These are phyloP conservation scores for Atherix ibis DNA, from an alignment of 2,888 invertebrate species.

Conservation along the genomic window DNA sequence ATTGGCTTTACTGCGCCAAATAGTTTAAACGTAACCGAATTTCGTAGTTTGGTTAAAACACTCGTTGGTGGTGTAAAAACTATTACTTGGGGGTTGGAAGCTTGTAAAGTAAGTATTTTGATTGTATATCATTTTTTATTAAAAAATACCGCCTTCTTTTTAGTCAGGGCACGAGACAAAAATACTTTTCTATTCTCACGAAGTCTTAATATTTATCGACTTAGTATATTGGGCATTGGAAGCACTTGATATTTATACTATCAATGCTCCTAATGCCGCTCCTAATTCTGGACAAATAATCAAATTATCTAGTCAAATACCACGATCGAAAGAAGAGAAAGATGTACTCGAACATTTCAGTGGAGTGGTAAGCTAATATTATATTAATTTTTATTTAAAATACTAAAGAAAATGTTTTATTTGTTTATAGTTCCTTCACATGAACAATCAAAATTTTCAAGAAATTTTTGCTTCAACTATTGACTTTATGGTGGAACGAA, in stretches of 20 bases:
- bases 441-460: slow-evolving; percentile 89
- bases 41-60: slow-evolving; percentile 84
- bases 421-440: slow-evolving; percentile 71
- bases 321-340: slow-evolving; percentile 89
- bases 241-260: slow-evolving; percentile 85
- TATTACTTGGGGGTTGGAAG: slow-evolving; percentile 87
- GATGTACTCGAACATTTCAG: slow-evolving; percentile 95
- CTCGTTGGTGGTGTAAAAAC: slow-evolving; percentile 93
- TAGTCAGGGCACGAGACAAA: slow-evolving; percentile 21
- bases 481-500: slow-evolving; percentile 88
- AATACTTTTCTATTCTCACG: slow-evolving; percentile 60
- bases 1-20: slow-evolving; percentile 53
- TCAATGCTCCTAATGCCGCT: slow-evolving; percentile 37
- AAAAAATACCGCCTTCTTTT: too few species aligned
- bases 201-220: slow-evolving; percentile 79
- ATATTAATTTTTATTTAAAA: too few species aligned
- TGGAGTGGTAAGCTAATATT: slow-evolving; percentile 53
- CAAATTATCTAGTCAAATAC: slow-evolving; percentile 45
- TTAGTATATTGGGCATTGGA: slow-evolving; percentile 89
- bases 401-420: slow-evolving; percentile 7
- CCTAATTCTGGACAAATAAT: slow-evolving; percentile 24
- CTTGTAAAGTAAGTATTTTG: slow-evolving; percentile 50
- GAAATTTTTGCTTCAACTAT: slow-evolving; percentile 93
- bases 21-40: slow-evolving; percentile 77
- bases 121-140: too few species aligned